Base-by-base conservation (phyloP, 2,888 invertebrate species). In the Agapostemon virescens region DNA sequence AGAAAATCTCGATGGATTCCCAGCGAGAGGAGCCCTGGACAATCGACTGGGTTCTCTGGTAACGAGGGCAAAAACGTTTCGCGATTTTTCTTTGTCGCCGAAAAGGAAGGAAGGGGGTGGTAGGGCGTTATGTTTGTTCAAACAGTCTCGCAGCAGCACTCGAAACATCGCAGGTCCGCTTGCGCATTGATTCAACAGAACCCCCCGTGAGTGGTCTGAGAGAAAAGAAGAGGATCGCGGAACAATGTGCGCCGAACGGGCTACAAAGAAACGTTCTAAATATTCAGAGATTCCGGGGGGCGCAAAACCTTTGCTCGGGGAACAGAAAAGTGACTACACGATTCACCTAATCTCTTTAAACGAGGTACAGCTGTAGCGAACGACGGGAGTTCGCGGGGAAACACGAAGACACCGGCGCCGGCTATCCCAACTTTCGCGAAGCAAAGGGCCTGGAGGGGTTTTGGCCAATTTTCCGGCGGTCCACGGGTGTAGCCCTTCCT, bases 401-500 rank as follows among this genome's bases (percentile, higher is more conserved):
- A 73, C 55, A 58, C 68, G 23, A 49, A 49, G 79, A 80, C n/a
- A 73, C 55, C 20, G 17, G 15, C n/a, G 49, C 7, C 17, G 0
- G 63, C 30, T 63, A 63, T 13, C 23, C 52, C 52, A 23, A 15
- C 42, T 61, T 36, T n/a, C 52, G 17, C n/a, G 42, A 40, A 26
- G 38, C 20, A 61, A 68, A 80, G 69, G 73, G 69, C 30, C 49
- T 66, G 26, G 42, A 30, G 33, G 63, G 69, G 66, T 40, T 69
- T 78, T 66, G 75, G 61, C 69, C 74, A 82, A 83, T 83, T 82
- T 82, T 66, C 71, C 70, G 70, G 49, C 58, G 69, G 74, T 74
- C 69, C 78, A 49, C 3, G 81, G 84, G 88, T 87, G 82, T 85
- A 82, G 85, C 74, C 49, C n/a, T n/a, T 87, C 72, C 86, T 87